Evolutionary conservation across 2,797 vertebrate species (phyloP).

Genomic region (Sebastes variabilis): DNA sequence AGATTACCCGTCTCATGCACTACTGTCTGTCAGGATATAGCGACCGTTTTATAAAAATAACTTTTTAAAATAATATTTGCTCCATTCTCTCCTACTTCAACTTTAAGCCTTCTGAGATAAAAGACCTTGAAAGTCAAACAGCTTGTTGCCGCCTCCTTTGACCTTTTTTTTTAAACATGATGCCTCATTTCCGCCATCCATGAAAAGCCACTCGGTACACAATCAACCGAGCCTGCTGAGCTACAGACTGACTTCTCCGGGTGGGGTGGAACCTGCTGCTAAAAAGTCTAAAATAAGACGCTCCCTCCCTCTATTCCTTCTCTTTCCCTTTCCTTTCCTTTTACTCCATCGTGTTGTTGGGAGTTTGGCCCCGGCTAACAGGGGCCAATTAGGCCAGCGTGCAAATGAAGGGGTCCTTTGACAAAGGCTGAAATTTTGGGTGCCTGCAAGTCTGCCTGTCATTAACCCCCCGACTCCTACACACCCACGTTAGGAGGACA

Average conservation of each 20-base stretch:
- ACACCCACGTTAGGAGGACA: slow-evolving; percentile 53
- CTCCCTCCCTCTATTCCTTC: slow-evolving; percentile 12
- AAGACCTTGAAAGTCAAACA: slow-evolving; percentile 5
- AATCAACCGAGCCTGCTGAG: slow-evolving; percentile 9
- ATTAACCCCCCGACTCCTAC: slow-evolving; percentile 50
- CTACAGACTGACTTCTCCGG: not conserved
- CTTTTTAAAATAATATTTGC: too few species aligned
- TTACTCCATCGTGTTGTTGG: slow-evolving; percentile 17
- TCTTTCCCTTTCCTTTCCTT: slow-evolving; percentile 61
- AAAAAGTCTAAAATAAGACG: slow-evolving; percentile 35
- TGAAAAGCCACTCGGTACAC: slow-evolving; percentile 7
- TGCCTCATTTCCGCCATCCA: slow-evolving; percentile 33
- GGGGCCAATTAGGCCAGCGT: slow-evolving; percentile 80
- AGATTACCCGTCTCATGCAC: too few species aligned
- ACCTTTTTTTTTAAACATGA: slow-evolving; percentile 11
- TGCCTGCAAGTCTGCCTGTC: slow-evolving; percentile 84
- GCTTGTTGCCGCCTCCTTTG: slow-evolving; percentile 2
- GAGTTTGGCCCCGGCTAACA: slow-evolving; percentile 59
- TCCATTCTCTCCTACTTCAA: too few species aligned
- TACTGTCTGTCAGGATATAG: too few species aligned
- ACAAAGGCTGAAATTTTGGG: slow-evolving; percentile 85
- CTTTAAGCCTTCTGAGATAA: not conserved
- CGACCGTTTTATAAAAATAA: too few species aligned
- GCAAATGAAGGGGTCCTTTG: slow-evolving; percentile 85
- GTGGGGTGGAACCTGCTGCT: slow-evolving; percentile 28